phyloP scores from a whole-genome alignment of 2,888 invertebrate genomes.

The Chaetoderma sp. region DNA sequence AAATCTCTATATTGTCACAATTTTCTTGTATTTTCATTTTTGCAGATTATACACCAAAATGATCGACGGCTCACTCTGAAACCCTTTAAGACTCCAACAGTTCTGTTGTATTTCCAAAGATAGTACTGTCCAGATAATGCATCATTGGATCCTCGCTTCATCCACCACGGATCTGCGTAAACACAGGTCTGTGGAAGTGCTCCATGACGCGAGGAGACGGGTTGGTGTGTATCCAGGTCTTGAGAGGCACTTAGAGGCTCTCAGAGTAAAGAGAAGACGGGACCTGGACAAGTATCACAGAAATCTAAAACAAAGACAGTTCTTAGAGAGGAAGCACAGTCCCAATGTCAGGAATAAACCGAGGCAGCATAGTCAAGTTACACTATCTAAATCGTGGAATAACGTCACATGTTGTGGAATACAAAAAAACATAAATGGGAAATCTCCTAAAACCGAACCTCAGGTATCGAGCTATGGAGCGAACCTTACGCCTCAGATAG shows the following conservation, averaged over 20 bases:
- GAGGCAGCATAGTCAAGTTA: neutral
- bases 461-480: neutral
- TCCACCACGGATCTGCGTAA: neutral
- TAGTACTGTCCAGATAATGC: neutral
- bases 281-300: neutral
- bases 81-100: no score
- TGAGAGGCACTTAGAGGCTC: neutral
- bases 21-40: no score
- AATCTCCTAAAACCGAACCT: neutral
- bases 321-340: no score
- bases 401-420: conserved; percentile 2
- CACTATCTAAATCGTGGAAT: neutral
- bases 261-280: neutral
- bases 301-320: neutral
- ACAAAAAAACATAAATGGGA: no score
- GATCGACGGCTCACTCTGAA: no score
- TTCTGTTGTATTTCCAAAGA: no score
- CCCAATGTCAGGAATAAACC: neutral
- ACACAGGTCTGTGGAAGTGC: neutral
- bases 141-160: conserved; percentile 3
- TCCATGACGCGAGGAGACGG: neutral
- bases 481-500: neutral
- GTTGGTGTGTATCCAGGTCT: neutral
- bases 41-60: no score
- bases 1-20: no score